A percentile compares a stretch with the other conserved stretches of the same genome.
Conservation (phyloP, 2,888 invertebrate species). For the Chrysina gloriosa region DNA sequence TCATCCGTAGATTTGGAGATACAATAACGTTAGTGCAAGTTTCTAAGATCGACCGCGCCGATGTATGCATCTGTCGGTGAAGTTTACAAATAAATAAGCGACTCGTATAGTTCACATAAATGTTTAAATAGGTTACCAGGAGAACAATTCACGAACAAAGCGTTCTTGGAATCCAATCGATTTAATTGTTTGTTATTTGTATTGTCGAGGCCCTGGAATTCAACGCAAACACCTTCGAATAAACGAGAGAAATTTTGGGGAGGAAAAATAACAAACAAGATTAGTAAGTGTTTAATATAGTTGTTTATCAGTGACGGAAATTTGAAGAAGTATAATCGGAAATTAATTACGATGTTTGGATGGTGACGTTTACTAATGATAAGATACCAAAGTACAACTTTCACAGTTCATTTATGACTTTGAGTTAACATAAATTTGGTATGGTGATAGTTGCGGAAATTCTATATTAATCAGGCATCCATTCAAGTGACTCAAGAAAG, state of each 20-base stretch:
- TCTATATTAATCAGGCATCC: no score
- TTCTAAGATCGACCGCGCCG: no score
- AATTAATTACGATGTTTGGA: no score
- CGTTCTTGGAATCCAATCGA: slow-evolving; percentile 18
- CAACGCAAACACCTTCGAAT: slow-evolving; percentile 26
- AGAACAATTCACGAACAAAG: slow-evolving; percentile 23
- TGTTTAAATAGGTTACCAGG: slow-evolving; percentile 24
- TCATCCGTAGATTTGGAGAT: not conserved
- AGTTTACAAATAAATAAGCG: slow-evolving; percentile 27
- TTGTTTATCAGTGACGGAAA: not conserved
- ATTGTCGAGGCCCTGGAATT: slow-evolving; percentile 9
- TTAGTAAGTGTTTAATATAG: no score
- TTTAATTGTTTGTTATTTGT: slow-evolving; percentile 25
- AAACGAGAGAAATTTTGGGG: slow-evolving; percentile 12
- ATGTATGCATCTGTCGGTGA: not conserved
- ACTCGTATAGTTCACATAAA: slow-evolving; percentile 19
- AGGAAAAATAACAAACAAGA: slow-evolving; percentile 2
- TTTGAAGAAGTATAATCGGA: not conserved
- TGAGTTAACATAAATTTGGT: no score
- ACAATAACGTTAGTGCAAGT: not conserved
- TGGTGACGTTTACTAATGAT: no score
- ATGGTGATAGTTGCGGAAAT: no score
- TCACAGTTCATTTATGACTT: no score
- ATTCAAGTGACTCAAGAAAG: no score
- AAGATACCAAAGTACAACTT: no score